Evolutionary conservation across 2,113 vertebrate genomes (phyloP).

Genomic region (Mustela lutreola): DNA sequence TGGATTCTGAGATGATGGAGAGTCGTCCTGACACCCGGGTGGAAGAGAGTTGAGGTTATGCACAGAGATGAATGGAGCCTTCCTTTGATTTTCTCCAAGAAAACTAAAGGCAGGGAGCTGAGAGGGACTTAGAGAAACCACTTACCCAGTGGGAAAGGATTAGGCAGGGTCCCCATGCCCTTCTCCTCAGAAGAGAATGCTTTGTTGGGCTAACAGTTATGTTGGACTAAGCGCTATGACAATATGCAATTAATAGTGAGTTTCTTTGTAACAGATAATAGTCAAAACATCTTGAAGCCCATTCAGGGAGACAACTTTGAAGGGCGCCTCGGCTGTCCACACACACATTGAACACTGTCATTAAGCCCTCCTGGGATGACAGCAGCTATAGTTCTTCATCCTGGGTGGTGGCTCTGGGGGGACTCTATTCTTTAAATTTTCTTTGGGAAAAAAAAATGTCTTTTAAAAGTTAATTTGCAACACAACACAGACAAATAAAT

Average conservation of each 20-base stretch:
- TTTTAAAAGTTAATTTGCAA: constrained; percentile 81
- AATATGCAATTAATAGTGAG: constrained; percentile 85
- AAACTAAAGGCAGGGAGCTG: background rate
- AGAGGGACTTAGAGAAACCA: background rate
- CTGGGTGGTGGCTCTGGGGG: constrained; percentile 59
- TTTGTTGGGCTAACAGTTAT: constrained; percentile 78
- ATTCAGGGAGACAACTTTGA: constrained; percentile 84
- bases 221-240: constrained; percentile 78
- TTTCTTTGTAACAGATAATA: constrained; percentile 86
- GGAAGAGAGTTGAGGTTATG: background rate
- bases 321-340: constrained; percentile 81
- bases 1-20: background rate
- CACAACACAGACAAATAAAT: constrained; percentile 73
- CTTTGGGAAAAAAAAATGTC: constrained; percentile 72
- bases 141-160: background rate
- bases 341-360: constrained; percentile 84
- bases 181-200: constrained; percentile 58
- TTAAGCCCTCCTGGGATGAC: constrained; percentile 85
- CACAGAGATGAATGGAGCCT: background rate
- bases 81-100: constrained; percentile 45
- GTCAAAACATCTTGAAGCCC: constrained; percentile 89
- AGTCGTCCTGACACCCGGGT: background rate
- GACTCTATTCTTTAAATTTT: constrained; percentile 69
- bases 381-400: constrained; percentile 86
- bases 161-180: background rate